Percentiles rank a stretch among this genome's conserved stretches.
Conservation (phyloP, 2,113 vertebrate genomes). For the Carlito syrichta region DNA sequence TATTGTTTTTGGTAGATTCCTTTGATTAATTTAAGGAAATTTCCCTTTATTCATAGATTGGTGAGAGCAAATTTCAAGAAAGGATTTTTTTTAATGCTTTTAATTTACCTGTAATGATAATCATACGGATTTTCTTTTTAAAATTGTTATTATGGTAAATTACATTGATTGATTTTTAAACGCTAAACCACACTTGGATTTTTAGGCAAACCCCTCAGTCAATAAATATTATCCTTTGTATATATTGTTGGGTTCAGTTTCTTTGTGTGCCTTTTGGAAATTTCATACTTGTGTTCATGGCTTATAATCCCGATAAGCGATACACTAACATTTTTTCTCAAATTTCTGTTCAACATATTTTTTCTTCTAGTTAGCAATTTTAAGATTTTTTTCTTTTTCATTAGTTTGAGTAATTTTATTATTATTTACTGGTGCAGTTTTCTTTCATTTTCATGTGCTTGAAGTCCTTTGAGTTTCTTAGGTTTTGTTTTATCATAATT, state of each 20-base stretch:
- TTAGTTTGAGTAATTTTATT: neutral
- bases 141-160: neutral
- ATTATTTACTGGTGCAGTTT: neutral
- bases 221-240: neutral
- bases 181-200: neutral
- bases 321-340: too few relatives aligned
- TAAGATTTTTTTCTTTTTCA: neutral
- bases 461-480: neutral
- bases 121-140: neutral
- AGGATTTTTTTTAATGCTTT: neutral
- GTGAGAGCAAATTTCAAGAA: neutral
- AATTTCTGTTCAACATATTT: neutral
- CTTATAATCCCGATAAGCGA: neutral
- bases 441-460: neutral
- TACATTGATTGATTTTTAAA: neutral
- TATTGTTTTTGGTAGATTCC: neutral
- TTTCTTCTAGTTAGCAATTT: neutral
- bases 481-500: neutral
- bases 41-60: neutral
- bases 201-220: neutral
- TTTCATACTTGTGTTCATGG: neutral
- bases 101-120: neutral
- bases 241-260: neutral
- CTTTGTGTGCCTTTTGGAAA: neutral
- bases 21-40: neutral